Evolutionary conservation across 2,888 invertebrate species (phyloP).

Genomic region (Trilocha varians): DNA sequence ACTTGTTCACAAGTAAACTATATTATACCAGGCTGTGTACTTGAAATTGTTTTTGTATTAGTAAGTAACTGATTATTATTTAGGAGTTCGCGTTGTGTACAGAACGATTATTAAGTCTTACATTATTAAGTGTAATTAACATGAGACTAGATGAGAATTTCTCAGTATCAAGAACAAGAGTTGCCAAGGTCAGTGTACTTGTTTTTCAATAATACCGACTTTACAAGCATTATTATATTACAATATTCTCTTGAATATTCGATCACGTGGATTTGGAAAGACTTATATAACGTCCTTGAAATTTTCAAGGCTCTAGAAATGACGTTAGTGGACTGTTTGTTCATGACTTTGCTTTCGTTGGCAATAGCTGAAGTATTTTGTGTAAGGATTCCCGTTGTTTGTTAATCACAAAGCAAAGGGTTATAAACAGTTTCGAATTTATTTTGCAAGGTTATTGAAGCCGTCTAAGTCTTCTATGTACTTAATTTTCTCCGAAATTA

Average conservation of each 20-base stretch:
- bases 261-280: conserved; percentile 9
- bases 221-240: neutral
- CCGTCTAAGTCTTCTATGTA: neutral
- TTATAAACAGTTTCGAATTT: neutral
- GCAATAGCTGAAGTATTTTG: neutral
- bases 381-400: neutral
- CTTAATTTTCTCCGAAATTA: neutral
- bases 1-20: neutral
- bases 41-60: no score
- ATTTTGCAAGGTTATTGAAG: neutral
- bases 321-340: neutral
- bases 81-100: neutral
- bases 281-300: neutral
- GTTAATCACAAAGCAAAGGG: neutral
- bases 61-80: neutral
- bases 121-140: neutral
- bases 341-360: neutral
- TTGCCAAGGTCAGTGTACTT: neutral
- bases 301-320: neutral
- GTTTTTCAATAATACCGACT: neutral
- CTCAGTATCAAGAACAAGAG: neutral
- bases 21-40: neutral
- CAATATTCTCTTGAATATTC: conserved; percentile 1
- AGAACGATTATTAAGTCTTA: neutral
- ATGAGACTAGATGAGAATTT: neutral